Evolutionary conservation across 2,113 vertebrate genomes (phyloP), one percentile per base, ranked within the genome.

Genomic region (Suricata suricatta): DNA sequence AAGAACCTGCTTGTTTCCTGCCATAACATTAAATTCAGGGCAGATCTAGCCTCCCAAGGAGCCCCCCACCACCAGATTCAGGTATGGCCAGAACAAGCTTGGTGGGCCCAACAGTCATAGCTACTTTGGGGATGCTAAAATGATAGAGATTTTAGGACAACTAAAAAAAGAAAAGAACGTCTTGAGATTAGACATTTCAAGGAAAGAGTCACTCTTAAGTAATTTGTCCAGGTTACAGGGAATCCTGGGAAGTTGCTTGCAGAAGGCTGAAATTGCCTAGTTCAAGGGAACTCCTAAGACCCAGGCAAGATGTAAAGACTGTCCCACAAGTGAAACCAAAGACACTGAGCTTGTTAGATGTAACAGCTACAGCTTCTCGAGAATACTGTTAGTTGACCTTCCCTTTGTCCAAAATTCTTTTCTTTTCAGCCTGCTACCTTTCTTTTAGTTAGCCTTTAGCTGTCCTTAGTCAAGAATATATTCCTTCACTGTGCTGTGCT

Each of bases 61-160:
- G 35, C 23, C 12, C 6, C 0, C 72, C 11, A 72, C 72, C 41
- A 7, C 44, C 16, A 57, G 21, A 81, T 68, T 50, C 27, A 63
- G 76, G 60, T 4, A 33, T 81, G 6, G 72, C 44, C 12, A 76
- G 72, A 86, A 87, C n/a, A 63, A 77, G 15, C 23, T 10, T 69
- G 38, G 14, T 1, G 0, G 33, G 2, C n/a, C 50, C 12, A 71
- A 38, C 1, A 8, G 41, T 10, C 3, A 69, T 25, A 15, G 31
- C 60, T 93, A 33, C 74, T 82, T 81, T 77, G 35, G 57, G 16
- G 72, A 88, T 47, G 35, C 11, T 54, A 93, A 96, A 71, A 38
- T 19, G 38, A 82, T 25, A 17, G 2, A 25, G 66, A 69, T 29
- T 63, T 50, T 33, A 92, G 52, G 41, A 87, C 25, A 81, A 72